Evolutionary conservation across 2,888 invertebrate genomes (phyloP).

Genomic region (Zhengitettix transpicula): DNA sequence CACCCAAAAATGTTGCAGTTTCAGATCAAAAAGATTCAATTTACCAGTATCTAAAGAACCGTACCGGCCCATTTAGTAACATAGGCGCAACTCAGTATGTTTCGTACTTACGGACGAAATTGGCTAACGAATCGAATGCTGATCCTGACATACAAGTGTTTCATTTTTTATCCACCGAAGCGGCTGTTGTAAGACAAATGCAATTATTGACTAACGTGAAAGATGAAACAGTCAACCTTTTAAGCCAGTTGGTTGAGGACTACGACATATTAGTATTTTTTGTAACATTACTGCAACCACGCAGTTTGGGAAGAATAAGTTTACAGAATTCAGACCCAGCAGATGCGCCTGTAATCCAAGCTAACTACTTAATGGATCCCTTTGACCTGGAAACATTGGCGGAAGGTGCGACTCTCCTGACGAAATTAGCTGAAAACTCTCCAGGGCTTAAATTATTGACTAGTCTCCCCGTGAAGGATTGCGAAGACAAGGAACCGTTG

Average conservation of each 20-base stretch:
- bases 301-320: conserved; percentile 36
- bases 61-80: conserved; percentile 28
- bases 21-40: not conserved
- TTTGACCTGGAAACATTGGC: conserved; percentile 35
- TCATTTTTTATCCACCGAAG: conserved; percentile 22
- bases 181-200: conserved; percentile 7
- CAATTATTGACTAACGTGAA: not conserved
- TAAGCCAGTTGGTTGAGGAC: not conserved
- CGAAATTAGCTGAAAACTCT: conserved; percentile 20
- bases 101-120: conserved; percentile 37
- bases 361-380: conserved; percentile 43
- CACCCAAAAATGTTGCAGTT: too few species aligned
- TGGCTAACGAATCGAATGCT: conserved; percentile 20
- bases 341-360: conserved; percentile 39
- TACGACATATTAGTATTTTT: conserved; percentile 23
- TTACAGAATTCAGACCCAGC: conserved; percentile 36
- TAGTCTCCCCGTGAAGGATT: conserved; percentile 47
- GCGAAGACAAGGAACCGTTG: conserved; percentile 30
- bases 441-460: conserved; percentile 20
- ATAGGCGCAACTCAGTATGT: conserved; percentile 30
- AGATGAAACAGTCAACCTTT: not conserved
- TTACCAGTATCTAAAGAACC: conserved; percentile 27
- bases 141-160: conserved; percentile 38
- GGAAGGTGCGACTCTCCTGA: conserved; percentile 29
- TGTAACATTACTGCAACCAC: conserved; percentile 29